A percentile compares a stretch with the other conserved stretches of the same genome.
Conservation (phyloP, 2,113 vertebrate species). For the Neodon shergylaensis region DNA sequence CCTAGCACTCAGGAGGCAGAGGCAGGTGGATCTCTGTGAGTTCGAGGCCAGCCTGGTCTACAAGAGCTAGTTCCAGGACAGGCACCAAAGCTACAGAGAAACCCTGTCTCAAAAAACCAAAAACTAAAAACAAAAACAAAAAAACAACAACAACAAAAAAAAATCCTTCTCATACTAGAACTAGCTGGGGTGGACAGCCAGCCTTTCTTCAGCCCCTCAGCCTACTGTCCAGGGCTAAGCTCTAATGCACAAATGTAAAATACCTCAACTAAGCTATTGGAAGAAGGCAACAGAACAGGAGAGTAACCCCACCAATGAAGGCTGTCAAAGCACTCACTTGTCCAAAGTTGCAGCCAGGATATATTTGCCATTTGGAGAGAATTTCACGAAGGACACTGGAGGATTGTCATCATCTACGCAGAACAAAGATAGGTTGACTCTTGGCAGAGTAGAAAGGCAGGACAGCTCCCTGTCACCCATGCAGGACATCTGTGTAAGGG, state of each 20-base stretch:
- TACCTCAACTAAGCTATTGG: not conserved
- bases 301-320: not conserved
- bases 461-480: not conserved
- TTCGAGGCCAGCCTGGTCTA: no score
- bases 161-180: not conserved
- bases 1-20: no score
- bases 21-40: no score
- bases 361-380: conserved; percentile 99
- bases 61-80: no score
- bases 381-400: conserved; percentile 98
- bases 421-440: not conserved
- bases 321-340: conserved; percentile 88
- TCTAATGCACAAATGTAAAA: not conserved
- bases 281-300: not conserved
- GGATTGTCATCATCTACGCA: conserved; percentile 97
- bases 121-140: no score
- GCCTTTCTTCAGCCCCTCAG: not conserved
- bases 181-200: not conserved
- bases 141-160: no score
- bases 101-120: no score
- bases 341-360: conserved; percentile 98
- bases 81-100: no score
- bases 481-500: not conserved
- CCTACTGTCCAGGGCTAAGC: no score
- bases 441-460: accelerated